Evolutionary conservation across 2,888 invertebrate genomes (phyloP).

Genomic region (Hirtodrosophila alboralis): DNA sequence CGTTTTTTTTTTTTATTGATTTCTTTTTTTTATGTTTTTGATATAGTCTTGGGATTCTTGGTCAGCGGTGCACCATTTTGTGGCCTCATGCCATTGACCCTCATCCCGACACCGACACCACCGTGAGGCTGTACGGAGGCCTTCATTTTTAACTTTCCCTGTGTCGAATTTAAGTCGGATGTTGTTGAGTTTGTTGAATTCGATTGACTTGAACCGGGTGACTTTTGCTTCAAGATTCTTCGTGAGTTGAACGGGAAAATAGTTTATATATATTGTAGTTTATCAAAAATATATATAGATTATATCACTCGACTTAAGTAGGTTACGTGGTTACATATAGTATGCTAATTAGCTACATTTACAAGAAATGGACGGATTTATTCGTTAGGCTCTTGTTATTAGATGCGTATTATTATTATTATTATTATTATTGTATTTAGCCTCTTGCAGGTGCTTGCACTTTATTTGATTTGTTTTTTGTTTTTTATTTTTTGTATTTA

Average conservation of each 20-base stretch:
- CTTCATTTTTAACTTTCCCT: constrained; percentile 69
- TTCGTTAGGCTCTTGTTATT: constrained; percentile 15
- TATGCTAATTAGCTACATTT: constrained; percentile 21
- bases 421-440: too few species aligned
- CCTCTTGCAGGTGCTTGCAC: constrained; percentile 31
- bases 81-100: constrained; percentile 28
- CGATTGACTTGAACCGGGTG: constrained; percentile 67
- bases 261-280: constrained; percentile 20
- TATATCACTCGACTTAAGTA: constrained; percentile 23
- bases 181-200: constrained; percentile 79
- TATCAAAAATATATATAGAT: constrained; percentile 21
- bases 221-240: constrained; percentile 74
- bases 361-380: constrained; percentile 43
- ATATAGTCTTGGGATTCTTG: constrained; percentile 8
- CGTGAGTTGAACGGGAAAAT: constrained; percentile 31
- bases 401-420: too few species aligned
- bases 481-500: not conserved
- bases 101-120: too few species aligned
- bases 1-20: constrained; percentile 24
- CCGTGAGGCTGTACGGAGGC: constrained; percentile 7
- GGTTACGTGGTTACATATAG: constrained; percentile 15
- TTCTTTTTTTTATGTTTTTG: constrained; percentile 27
- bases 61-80: constrained; percentile 4
- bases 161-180: constrained; percentile 54
- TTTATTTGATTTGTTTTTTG: not conserved